These are phyloP conservation scores for Leucoraja erinaceus DNA, from an alignment of 2,113 vertebrate genomes.

Conservation along the genomic window DNA sequence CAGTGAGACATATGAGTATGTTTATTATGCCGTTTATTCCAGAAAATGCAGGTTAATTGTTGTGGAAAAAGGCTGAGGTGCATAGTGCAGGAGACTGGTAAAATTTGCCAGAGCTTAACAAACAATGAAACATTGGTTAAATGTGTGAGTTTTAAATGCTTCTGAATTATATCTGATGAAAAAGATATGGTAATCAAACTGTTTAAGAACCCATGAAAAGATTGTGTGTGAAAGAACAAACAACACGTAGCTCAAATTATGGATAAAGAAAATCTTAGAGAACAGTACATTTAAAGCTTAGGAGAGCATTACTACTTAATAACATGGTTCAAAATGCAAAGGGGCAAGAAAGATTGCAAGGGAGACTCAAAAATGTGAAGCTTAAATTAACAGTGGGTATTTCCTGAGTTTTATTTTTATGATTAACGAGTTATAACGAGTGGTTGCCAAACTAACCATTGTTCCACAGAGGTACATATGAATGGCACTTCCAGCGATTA, in stretches of 20 bases:
- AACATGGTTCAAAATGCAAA: neutral
- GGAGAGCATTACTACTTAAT: neutral
- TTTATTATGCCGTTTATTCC: neutral
- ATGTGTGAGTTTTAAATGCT: neutral
- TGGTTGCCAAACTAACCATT: neutral
- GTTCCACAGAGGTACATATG: neutral
- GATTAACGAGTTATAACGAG: neutral
- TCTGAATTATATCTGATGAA: neutral
- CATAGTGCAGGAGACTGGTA: neutral
- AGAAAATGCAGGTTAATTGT: neutral
- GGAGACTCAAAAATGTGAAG: neutral
- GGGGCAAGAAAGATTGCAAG: neutral
- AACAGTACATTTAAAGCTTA: neutral
- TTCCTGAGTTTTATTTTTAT: slow-evolving; percentile 10
- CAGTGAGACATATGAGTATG: neutral
- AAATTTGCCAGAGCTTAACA: neutral
- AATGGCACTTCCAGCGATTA: neutral
- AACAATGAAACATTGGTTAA: neutral
- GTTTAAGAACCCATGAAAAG: neutral
- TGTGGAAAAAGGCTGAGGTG: neutral
- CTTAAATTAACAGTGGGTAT: neutral
- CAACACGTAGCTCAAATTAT: neutral
- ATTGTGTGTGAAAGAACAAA: neutral
- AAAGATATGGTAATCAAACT: neutral
- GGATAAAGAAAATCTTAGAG: neutral